Evolutionary conservation across 2,888 invertebrate species (phyloP).

Genomic region (Cistogaster globosa): DNA sequence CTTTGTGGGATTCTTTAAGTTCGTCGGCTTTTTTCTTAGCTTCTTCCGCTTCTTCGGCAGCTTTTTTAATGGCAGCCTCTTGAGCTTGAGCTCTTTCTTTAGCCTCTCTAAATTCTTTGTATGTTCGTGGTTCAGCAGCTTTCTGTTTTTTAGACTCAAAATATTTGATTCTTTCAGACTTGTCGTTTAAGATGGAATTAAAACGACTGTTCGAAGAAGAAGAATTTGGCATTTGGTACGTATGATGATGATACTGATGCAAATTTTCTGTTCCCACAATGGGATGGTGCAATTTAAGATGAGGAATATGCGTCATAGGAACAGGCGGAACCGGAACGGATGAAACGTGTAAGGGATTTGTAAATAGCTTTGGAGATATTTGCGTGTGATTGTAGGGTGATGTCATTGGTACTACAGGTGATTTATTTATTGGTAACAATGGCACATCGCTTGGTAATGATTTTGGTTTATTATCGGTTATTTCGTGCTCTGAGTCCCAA

Average conservation of each 20-base stretch:
- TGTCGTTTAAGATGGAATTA: constrained; percentile 75
- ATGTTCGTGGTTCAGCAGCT: constrained; percentile 76
- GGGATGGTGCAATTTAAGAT: background rate
- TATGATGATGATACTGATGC: background rate
- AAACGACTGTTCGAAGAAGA: constrained; percentile 65
- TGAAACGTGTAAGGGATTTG: background rate
- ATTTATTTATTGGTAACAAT: background rate
- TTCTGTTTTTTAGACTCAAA: constrained; percentile 76
- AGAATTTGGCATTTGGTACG: background rate
- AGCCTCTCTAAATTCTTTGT: constrained; percentile 78
- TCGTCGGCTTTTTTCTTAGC: constrained; percentile 39
- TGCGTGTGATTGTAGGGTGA: background rate
- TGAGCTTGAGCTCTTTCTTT: constrained; percentile 74
- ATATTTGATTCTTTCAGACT: constrained; percentile 76
- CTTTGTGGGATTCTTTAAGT: background rate
- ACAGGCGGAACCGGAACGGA: background rate
- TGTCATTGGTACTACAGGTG: background rate
- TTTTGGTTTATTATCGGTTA: constrained; percentile 1
- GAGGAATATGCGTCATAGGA: background rate
- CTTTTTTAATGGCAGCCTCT: constrained; percentile 58
- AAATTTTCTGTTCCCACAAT: background rate
- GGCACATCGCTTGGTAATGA: background rate
- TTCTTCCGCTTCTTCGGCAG: constrained; percentile 52
- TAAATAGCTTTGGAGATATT: constrained; percentile 26
- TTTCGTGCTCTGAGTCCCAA: constrained; percentile 73